Percentiles rank a stretch among this genome's conserved stretches.
Evolutionary conservation across 2,888 invertebrate genomes (phyloP).

Genomic region (Caenorhabditis sp.): DNA sequence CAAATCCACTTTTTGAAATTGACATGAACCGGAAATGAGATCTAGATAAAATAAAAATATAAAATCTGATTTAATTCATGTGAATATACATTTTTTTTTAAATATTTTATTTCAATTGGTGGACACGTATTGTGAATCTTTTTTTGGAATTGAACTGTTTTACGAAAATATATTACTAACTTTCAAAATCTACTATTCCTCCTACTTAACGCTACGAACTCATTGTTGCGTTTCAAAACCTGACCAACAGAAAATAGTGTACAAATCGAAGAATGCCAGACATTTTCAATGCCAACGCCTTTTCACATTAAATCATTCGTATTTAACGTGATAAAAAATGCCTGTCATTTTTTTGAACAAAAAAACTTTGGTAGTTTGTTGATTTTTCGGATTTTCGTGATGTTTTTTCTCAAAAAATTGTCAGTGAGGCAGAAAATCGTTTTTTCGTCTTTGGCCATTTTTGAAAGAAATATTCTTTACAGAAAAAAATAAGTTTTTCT

Average conservation of each 20-base stretch:
- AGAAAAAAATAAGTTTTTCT: conserved; percentile 4
- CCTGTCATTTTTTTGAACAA: not conserved
- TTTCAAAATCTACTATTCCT: too few relatives aligned
- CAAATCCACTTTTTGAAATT: too few relatives aligned
- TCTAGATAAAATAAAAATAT: too few relatives aligned
- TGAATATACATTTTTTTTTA: too few relatives aligned
- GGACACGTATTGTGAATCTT: too few relatives aligned
- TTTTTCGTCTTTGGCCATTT: not conserved
- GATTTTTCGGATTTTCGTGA: not conserved
- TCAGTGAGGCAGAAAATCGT: not conserved
- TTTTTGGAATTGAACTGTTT: too few relatives aligned
- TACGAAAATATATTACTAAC: too few relatives aligned
- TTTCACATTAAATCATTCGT: not conserved
- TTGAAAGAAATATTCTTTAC: not conserved
- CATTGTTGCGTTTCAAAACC: not conserved
- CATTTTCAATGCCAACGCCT: not conserved
- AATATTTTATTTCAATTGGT: too few relatives aligned
- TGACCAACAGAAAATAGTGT: not conserved
- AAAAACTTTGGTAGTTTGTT: not conserved
- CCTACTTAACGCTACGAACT: too few relatives aligned
- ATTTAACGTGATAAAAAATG: not conserved
- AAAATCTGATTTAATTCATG: too few relatives aligned
- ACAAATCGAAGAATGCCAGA: not conserved
- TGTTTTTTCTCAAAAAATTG: not conserved
- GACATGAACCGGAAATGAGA: too few relatives aligned